phyloP scores from a whole-genome alignment of 2,888 invertebrate genomes.

The Steinernema carpocapsae region DNA sequence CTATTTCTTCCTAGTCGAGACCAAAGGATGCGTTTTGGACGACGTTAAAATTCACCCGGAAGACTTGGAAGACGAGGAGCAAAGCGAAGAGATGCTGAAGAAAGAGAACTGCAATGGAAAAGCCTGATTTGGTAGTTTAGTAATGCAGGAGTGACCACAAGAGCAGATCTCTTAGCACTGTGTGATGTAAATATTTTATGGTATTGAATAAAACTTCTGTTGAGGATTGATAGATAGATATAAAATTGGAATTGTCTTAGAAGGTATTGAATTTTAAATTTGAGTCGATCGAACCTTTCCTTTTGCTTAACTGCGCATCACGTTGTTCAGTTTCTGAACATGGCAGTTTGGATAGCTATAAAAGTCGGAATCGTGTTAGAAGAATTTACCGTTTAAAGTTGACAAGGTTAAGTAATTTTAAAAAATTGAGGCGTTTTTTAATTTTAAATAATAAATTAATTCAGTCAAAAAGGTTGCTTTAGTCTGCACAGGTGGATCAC shows the following conservation, averaged over 20 bases:
- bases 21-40: constrained; percentile 45
- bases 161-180: constrained; percentile 11
- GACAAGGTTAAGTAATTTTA: no score
- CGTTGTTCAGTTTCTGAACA: no score
- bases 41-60: constrained; percentile 28
- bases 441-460: no score
- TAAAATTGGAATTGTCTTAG: no score
- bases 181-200: constrained; percentile 10
- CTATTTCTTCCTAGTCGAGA: constrained; percentile 50
- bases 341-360: no score
- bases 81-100: constrained; percentile 19
- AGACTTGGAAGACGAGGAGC: constrained; percentile 17
- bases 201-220: no score
- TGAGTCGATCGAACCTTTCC: background rate
- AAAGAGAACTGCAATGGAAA: constrained; percentile 10
- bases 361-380: no score
- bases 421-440: no score
- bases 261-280: background rate
- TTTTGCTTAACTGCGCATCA: background rate
- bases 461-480: no score
- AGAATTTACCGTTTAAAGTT: no score
- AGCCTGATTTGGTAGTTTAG: background rate
- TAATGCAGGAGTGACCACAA: background rate
- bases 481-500: no score
- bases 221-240: no score